phyloP scores from a whole-genome alignment of 1,140 invertebrate species.

The Drosophila insularis region DNA sequence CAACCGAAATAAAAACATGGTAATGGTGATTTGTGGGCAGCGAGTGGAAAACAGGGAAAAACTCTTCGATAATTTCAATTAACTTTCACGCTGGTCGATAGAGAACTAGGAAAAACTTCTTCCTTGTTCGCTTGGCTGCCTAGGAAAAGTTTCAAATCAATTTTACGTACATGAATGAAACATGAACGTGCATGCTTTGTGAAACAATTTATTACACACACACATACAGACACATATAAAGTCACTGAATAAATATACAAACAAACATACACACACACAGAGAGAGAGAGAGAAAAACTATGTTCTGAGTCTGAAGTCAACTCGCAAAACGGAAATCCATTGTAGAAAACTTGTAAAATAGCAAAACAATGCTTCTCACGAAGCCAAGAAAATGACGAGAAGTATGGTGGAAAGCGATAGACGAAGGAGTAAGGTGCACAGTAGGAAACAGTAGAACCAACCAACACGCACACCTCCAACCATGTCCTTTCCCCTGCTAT shows the following conservation, averaged over 20 bases:
- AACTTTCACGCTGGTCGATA: slow-evolving; percentile 57
- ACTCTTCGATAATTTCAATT: slow-evolving; percentile 77
- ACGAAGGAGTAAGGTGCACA: slow-evolving; percentile 1
- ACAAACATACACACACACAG: slow-evolving; percentile 16
- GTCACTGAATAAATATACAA: slow-evolving; percentile 34
- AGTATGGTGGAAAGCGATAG: slow-evolving; percentile 4
- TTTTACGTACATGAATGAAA: slow-evolving; percentile 78
- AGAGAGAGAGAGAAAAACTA: not conserved
- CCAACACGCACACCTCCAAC: slow-evolving; percentile 15
- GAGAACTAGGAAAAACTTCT: slow-evolving; percentile 29
- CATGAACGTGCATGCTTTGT: slow-evolving; percentile 74
- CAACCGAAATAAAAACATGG: slow-evolving; percentile 26
- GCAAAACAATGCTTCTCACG: slow-evolving; percentile 57
- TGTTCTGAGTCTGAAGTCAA: slow-evolving; percentile 35
- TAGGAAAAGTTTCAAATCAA: slow-evolving; percentile 72
- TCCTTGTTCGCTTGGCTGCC: slow-evolving; percentile 47
- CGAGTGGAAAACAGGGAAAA: slow-evolving; percentile 21
- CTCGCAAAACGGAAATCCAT: slow-evolving; percentile 70
- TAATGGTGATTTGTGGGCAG: slow-evolving; percentile 17
- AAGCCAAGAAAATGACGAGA: not conserved
- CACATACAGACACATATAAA: slow-evolving; percentile 35
- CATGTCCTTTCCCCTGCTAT: not conserved
- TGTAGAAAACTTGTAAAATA: slow-evolving; percentile 78
- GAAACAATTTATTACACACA: slow-evolving; percentile 68
- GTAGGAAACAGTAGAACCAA: not conserved